Conservation (phyloP, 2,888 invertebrate genomes). For the Tenthredo distinguenda region DNA sequence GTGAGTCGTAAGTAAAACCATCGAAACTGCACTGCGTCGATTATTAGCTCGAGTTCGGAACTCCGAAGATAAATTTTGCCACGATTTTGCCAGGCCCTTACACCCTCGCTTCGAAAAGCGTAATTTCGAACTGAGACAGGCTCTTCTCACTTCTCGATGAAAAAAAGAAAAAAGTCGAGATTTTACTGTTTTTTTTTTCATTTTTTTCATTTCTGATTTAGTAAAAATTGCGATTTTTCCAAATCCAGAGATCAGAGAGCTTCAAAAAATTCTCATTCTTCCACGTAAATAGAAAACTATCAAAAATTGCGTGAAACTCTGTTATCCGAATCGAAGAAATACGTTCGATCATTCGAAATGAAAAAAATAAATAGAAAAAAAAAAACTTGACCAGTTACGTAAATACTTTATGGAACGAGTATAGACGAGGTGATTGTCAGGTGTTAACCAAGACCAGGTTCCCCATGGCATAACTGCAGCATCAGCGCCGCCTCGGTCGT, state of each 20-base stretch:
- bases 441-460: not conserved
- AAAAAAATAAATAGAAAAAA: not conserved
- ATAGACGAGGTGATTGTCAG: conserved; percentile 24
- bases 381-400: not conserved
- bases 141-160: not conserved
- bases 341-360: not conserved
- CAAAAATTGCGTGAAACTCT: not conserved
- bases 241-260: no score
- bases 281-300: no score
- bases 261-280: no score
- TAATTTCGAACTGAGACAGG: not conserved
- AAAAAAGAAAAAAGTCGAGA: no score
- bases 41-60: not conserved
- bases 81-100: not conserved
- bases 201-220: no score
- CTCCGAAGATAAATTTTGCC: not conserved
- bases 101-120: not conserved
- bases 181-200: no score
- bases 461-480: not conserved
- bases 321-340: not conserved
- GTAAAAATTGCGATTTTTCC: no score
- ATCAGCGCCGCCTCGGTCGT: not conserved
- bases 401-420: not conserved
- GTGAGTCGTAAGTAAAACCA: not conserved
- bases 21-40: not conserved